phyloP scores from a whole-genome alignment of 2,797 vertebrate species.

The Cacajao melanocephalus region DNA sequence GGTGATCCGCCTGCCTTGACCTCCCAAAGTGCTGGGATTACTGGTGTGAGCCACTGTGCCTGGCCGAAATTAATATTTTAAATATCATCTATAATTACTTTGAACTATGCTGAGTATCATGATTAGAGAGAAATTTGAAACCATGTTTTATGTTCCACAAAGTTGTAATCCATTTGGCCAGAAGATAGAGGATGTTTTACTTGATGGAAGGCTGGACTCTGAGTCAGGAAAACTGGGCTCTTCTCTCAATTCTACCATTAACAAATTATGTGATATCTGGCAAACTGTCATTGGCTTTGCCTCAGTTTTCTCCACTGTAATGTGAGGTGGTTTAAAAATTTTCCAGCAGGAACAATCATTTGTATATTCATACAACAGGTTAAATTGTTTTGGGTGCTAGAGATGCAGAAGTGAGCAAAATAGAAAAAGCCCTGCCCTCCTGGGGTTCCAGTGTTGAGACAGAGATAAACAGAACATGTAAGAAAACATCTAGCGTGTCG shows the following conservation, averaged over 20 bases:
- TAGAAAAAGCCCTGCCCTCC: neutral
- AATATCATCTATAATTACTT: neutral
- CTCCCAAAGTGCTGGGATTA: too few relatives aligned
- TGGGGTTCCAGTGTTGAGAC: neutral
- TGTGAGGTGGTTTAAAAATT: neutral
- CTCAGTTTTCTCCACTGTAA: slow-evolving; percentile 40
- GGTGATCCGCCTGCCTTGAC: too few relatives aligned
- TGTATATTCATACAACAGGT: neutral
- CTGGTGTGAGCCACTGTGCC: neutral
- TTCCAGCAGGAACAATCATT: neutral
- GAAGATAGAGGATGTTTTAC: neutral
- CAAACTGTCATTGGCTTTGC: neutral
- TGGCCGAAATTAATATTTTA: neutral
- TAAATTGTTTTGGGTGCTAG: neutral
- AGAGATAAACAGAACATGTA: neutral
- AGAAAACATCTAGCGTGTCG: neutral
- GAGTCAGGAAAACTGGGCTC: neutral
- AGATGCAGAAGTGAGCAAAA: neutral
- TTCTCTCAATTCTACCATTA: neutral
- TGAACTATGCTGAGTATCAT: neutral
- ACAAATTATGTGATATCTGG: neutral
- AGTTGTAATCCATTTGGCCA: neutral
- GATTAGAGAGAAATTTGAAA: slow-evolving; percentile 4
- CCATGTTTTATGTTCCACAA: neutral
- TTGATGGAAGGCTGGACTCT: neutral